Conservation (phyloP, 2,888 invertebrate species). For the Agriopis leucophaearia region DNA sequence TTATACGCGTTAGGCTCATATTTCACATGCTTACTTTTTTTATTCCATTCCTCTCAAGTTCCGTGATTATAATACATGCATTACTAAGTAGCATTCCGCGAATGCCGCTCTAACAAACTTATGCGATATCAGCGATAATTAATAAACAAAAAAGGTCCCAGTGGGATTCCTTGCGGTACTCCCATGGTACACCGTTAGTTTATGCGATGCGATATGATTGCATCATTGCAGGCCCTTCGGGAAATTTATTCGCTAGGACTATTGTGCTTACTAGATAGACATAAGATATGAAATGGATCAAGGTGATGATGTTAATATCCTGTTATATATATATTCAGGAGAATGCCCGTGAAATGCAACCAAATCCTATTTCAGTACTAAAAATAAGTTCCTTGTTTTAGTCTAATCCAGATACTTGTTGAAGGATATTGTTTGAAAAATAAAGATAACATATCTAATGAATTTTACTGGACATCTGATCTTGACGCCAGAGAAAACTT, state of each 20-base stretch:
- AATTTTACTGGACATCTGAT: too few relatives aligned
- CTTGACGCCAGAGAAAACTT: too few relatives aligned
- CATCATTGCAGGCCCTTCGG: slow-evolving; percentile 11
- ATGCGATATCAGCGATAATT: slow-evolving; percentile 43
- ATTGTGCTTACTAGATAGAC: too few relatives aligned
- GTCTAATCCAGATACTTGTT: too few relatives aligned
- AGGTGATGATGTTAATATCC: background rate
- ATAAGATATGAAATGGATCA: background rate
- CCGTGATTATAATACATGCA: slow-evolving; percentile 61
- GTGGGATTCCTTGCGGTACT: slow-evolving; percentile 68
- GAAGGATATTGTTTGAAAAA: too few relatives aligned
- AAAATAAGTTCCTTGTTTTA: too few relatives aligned
- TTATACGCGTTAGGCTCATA: background rate
- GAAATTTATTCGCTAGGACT: background rate
- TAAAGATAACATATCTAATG: too few relatives aligned
- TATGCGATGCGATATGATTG: slow-evolving; percentile 38
- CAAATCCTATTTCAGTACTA: too few relatives aligned
- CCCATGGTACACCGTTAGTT: slow-evolving; percentile 52
- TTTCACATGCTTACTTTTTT: background rate
- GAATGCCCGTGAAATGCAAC: background rate
- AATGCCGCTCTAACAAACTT: slow-evolving; percentile 28
- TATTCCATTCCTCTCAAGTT: background rate
- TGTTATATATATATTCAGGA: background rate
- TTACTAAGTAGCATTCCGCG: slow-evolving; percentile 35
- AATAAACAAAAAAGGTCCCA: slow-evolving; percentile 64